Base-by-base conservation (phyloP, 2,797 vertebrate genomes). In the Pseudomugil gertrudae region DNA sequence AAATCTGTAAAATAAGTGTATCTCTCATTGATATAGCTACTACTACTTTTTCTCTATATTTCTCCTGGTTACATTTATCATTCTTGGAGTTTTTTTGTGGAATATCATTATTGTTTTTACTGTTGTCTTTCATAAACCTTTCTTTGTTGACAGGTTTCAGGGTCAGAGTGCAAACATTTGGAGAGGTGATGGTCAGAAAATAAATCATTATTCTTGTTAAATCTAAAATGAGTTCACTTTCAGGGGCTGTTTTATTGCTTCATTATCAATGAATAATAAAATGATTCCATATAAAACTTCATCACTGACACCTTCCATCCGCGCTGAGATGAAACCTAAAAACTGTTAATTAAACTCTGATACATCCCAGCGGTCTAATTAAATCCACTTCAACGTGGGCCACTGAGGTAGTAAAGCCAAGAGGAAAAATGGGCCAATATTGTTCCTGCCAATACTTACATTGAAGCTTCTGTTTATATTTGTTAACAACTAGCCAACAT, bases 331-430 rank as follows among this genome's bases (percentile, higher is more conserved):
- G 57, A 52, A 15, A 19, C 50, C 26, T 27, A 1, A 17, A 57
- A 60, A 80, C 58, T 65, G 66, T 74, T 72, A 26, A 71, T 85
- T 81, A 80, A 74, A 71, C 74, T 76, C 73, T 54, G 68, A 70
- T 69, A 80, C 74, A 71, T 84, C 80, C 76, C 75, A 45, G 61
- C 56, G 65, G 75, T 69, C 54, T 74, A 80, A 88, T 83, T 76
- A 88, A 79, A 69, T 75, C 54, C 52, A 74, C 62, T 74, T 78
- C 55, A 54, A 30, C 69, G 72, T 66, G 70, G 70, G 29, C 51
- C 68, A 72, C 69, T 69, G 61, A 71, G 50, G 72, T 73, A 53
- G 60, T 27, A 51, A 53, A 56, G 66, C 72, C 69, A 83, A 70
- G 50, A 74, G 63, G 61, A 72, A 76, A 72, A 68, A 24, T 36